Evolutionary conservation across 2,888 invertebrate genomes (phyloP).

Genomic region (Pelosia muscerda): DNA sequence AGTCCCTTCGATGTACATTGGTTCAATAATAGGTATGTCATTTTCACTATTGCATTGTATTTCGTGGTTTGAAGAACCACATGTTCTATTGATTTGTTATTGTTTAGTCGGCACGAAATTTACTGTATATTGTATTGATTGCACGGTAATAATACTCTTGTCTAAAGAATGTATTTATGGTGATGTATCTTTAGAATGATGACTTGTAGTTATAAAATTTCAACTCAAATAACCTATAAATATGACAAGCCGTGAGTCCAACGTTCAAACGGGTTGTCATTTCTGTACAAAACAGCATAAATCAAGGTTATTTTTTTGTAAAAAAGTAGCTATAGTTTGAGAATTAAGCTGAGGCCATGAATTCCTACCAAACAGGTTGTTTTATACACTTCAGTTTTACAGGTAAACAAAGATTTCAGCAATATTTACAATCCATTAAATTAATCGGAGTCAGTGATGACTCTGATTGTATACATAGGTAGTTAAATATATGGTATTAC

Average conservation of each 20-base stretch:
- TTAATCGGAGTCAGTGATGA: not conserved
- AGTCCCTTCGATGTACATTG: slow-evolving; percentile 70
- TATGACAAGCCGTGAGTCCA: slow-evolving; percentile 79
- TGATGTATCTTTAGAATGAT: slow-evolving; percentile 54
- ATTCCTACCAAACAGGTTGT: slow-evolving; percentile 29
- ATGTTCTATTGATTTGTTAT: slow-evolving; percentile 83
- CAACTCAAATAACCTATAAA: slow-evolving; percentile 78
- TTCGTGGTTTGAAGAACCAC: slow-evolving; percentile 81
- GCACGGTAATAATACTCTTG: slow-evolving; percentile 65
- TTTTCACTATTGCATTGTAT: slow-evolving; percentile 79
- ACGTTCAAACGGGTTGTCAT: slow-evolving; percentile 76
- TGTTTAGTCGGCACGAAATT: slow-evolving; percentile 72
- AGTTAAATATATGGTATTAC: not conserved
- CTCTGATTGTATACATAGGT: not conserved
- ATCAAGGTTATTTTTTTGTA: slow-evolving; percentile 69
- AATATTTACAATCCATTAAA: slow-evolving; percentile 1
- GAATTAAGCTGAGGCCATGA: slow-evolving; percentile 31
- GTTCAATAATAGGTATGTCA: slow-evolving; percentile 77
- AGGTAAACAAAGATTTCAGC: not conserved
- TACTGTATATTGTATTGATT: slow-evolving; percentile 71
- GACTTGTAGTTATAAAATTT: slow-evolving; percentile 52
- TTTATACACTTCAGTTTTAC: slow-evolving; percentile 3
- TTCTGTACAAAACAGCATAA: slow-evolving; percentile 61
- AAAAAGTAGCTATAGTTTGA: slow-evolving; percentile 21
- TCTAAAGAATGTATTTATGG: slow-evolving; percentile 52